Evolutionary conservation across 2,888 invertebrate species (phyloP).

Genomic region (Bombyx huttoni): DNA sequence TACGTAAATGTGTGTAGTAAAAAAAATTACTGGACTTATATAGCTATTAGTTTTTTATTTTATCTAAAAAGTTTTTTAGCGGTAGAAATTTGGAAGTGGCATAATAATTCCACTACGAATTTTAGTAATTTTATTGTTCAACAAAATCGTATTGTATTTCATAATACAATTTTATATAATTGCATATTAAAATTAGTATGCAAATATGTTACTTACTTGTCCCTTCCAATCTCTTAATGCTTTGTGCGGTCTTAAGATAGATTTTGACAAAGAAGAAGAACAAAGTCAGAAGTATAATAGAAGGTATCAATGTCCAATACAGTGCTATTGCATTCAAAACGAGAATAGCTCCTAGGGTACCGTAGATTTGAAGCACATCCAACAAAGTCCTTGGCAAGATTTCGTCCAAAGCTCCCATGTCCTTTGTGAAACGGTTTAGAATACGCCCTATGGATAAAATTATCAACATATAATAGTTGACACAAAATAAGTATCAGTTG

Average conservation of each 20-base stretch:
- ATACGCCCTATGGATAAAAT: conserved; percentile 73
- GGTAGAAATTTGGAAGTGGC: too few species aligned
- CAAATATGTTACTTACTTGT: conserved; percentile 58
- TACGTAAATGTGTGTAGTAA: background rate
- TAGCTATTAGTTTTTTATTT: too few species aligned
- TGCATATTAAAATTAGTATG: background rate
- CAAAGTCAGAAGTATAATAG: conserved; percentile 65
- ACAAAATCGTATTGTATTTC: too few species aligned
- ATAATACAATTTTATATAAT: too few species aligned
- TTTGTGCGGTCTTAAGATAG: conserved; percentile 78
- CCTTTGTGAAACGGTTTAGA: conserved; percentile 86
- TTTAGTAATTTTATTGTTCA: too few species aligned
- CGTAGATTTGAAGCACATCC: conserved; percentile 75
- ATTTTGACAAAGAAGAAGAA: conserved; percentile 74
- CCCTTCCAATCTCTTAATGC: conserved; percentile 77
- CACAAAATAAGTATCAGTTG: too few species aligned
- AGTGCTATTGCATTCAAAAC: conserved; percentile 75
- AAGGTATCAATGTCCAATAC: conserved; percentile 72
- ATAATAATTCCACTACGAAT: too few species aligned
- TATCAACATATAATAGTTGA: too few species aligned
- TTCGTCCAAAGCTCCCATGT: conserved; percentile 87
- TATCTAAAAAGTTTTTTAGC: too few species aligned
- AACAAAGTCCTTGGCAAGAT: conserved; percentile 78
- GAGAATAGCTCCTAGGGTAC: conserved; percentile 68
- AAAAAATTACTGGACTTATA: too few species aligned